phyloP scores from a whole-genome alignment of 2,888 invertebrate species.

The Melanostoma mellinum region DNA sequence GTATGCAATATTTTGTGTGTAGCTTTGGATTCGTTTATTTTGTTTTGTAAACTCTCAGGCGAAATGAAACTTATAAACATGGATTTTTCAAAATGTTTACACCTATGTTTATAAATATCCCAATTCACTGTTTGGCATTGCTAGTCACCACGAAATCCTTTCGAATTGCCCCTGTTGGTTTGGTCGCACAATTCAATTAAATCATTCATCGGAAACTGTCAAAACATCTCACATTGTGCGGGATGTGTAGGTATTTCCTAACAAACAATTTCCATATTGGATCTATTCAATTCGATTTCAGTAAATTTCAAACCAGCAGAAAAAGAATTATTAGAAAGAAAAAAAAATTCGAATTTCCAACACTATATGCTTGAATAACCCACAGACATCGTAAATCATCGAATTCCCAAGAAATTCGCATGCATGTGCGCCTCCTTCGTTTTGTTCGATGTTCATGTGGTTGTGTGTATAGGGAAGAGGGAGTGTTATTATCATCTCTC shows the following conservation, averaged over 20 bases:
- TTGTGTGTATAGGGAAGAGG: slow-evolving; percentile 11
- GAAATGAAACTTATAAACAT: not conserved
- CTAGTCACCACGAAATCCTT: too few species aligned
- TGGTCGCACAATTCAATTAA: slow-evolving; percentile 25
- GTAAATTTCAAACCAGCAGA: slow-evolving; percentile 18
- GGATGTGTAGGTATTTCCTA: not conserved
- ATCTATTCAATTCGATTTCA: slow-evolving; percentile 51
- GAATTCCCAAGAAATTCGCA: slow-evolving; percentile 69
- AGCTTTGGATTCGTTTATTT: not conserved
- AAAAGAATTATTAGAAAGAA: slow-evolving; percentile 9
- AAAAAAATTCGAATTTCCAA: slow-evolving; percentile 40
- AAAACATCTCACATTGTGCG: not conserved
- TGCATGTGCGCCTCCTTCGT: slow-evolving; percentile 37
- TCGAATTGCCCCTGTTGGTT: too few species aligned
- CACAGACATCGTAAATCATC: slow-evolving; percentile 71
- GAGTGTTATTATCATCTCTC: slow-evolving; percentile 80
- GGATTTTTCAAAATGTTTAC: too few species aligned
- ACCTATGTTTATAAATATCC: too few species aligned
- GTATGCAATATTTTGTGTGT: slow-evolving; percentile 42
- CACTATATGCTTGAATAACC: slow-evolving; percentile 64
- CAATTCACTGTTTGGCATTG: too few species aligned
- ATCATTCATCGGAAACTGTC: not conserved
- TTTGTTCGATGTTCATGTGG: slow-evolving; percentile 25
- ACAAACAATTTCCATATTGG: slow-evolving; percentile 59
- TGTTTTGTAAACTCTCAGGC: not conserved